Evolutionary conservation across 2,888 invertebrate genomes (phyloP), one percentile per base, ranked within the genome.

Genomic region (Polietes domitor): DNA sequence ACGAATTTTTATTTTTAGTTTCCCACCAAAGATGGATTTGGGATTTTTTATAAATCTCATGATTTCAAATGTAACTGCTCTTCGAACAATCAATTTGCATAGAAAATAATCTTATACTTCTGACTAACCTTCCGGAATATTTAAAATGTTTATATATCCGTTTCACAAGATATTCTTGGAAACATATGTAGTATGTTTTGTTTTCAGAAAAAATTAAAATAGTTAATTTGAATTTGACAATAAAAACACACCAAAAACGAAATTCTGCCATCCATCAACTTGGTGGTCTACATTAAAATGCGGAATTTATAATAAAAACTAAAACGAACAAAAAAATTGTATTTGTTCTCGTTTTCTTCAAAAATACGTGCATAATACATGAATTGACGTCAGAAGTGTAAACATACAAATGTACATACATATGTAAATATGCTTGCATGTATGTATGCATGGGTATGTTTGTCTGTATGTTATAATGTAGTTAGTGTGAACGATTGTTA

Each of bases 381-480:
- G 17, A 41, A 65, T 65, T 47, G 28, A 41, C 19, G 19, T 70
- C 17, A 77, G 50, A 7, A 12, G 28, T 28, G 43, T n/a, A 21
- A 10, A 28, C 41, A 71, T 50, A 26, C 32, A 55, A 2, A 55
- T 37, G 15, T 32, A 37, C n/a, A n/a, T 55, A 19, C 58, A 21
- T 73, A 73, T 50, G 32, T 63, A 26, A 55, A 53, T 53, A 47
- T 75, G 63, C 50, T n/a, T n/a, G n/a, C n/a, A n/a, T n/a, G n/a
- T n/a, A 21, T 41, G 50, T 21, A 17, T 19, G 15, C 47, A 72
- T 55, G 19, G 5, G 32, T 1, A 58, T 21, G n/a, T 37, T 19
- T 9, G n/a, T 73, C 10, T 73, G 21, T 73, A 73, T 28, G 28
- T 47, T 24, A 78, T 70, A 71, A 65, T 61, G 77, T 71, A 71